Conservation (phyloP, 2,797 vertebrate genomes). For the Coregonus ussuriensis region DNA sequence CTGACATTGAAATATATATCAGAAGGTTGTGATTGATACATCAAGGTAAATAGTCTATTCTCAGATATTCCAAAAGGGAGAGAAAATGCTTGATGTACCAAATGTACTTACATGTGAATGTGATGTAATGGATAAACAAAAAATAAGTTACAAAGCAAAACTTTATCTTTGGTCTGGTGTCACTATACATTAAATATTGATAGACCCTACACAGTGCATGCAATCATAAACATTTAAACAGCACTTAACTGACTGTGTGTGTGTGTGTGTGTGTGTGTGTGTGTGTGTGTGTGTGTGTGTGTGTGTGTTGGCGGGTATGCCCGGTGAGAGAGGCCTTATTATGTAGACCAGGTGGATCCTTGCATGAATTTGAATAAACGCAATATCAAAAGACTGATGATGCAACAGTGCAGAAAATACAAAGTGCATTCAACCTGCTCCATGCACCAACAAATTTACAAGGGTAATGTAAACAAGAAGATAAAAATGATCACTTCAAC, state of each 20-base stretch:
- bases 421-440: not conserved
- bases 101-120: not conserved
- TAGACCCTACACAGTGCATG: no score
- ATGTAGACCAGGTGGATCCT: slow-evolving; percentile 1
- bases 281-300: slow-evolving; percentile 23
- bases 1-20: no score
- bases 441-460: not conserved
- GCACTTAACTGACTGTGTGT: not conserved
- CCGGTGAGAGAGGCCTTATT: not conserved
- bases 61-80: not conserved
- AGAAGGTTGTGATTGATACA: no score
- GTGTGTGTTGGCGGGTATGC: not conserved
- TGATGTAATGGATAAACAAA: not conserved
- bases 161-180: not conserved
- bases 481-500: not conserved
- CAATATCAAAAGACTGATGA: slow-evolving; percentile 12
- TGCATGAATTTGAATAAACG: slow-evolving; percentile 13
- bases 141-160: not conserved
- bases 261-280: not conserved
- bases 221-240: no score
- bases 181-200: not conserved
- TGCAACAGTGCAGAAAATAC: not conserved
- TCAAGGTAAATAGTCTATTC: not conserved
- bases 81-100: not conserved
- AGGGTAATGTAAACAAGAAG: not conserved